A percentile compares a stretch with the other conserved stretches of the same genome.
Conservation (phyloP, 2,888 invertebrate species). For the Euzophera pinguis region DNA sequence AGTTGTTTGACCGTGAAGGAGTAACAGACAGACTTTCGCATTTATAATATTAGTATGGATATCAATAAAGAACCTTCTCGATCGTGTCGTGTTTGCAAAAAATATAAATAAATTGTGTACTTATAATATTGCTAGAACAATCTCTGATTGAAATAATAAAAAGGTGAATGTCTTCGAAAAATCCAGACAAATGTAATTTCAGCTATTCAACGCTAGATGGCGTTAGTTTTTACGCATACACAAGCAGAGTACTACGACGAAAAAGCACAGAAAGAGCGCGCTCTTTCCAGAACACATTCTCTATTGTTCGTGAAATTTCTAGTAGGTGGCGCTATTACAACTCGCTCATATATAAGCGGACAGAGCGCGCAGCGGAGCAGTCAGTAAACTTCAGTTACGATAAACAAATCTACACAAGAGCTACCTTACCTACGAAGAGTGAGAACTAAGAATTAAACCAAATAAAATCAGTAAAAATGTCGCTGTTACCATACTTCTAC, state of each 20-base stretch:
- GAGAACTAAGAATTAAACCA: not conserved
- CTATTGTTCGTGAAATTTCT: slow-evolving; percentile 35
- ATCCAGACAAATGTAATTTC: not conserved
- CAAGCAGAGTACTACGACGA: not conserved
- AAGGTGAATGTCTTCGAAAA: not conserved
- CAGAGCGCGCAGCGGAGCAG: slow-evolving; percentile 17
- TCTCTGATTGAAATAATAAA: not conserved
- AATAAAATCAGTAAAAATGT: slow-evolving; percentile 43
- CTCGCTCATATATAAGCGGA: slow-evolving; percentile 32
- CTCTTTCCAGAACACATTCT: slow-evolving; percentile 14
- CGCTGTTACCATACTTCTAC: slow-evolving; percentile 49
- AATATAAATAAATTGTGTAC: not conserved
- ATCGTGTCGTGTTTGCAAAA: not conserved
- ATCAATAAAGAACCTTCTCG: not conserved
- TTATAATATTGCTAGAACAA: not conserved
- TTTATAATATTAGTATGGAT: too few relatives aligned
- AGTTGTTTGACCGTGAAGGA: too few relatives aligned
- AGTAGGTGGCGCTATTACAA: slow-evolving; percentile 39
- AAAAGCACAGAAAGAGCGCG: not conserved
- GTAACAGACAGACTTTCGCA: too few relatives aligned
- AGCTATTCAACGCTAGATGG: slow-evolving; percentile 45
- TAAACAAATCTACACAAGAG: slow-evolving; percentile 12
- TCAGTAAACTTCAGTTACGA: slow-evolving; percentile 11
- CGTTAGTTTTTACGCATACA: slow-evolving; percentile 19
- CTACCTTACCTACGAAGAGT: slow-evolving; percentile 9